These are phyloP conservation scores for Paralichthys olivaceus DNA, from an alignment of 2,113 vertebrate genomes.

Conservation along the genomic window DNA sequence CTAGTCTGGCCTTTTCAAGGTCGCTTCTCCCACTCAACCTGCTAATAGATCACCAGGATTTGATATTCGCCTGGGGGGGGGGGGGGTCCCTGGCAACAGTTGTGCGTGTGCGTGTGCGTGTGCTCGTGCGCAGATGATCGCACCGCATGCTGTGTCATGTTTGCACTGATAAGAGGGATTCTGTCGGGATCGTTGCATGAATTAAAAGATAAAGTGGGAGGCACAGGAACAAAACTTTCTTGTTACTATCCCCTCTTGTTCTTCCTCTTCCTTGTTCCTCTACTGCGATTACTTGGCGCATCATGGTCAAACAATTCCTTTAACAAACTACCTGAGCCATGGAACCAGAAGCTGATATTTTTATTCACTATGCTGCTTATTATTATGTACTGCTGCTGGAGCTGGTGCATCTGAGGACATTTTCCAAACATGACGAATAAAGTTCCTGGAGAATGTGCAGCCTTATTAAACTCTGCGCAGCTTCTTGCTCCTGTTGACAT, in stretches of 20 bases:
- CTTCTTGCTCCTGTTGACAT: slow-evolving; percentile 36
- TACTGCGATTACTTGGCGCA: slow-evolving; percentile 33
- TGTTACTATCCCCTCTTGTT: background rate
- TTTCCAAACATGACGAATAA: slow-evolving; percentile 19
- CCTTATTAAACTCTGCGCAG: slow-evolving; percentile 43
- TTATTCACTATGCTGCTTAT: slow-evolving; percentile 50
- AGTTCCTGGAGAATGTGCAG: slow-evolving; percentile 42
- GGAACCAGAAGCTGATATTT: slow-evolving; percentile 49
- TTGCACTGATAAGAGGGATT: slow-evolving; percentile 23
- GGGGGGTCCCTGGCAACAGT: background rate
- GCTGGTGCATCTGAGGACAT: slow-evolving; percentile 40
- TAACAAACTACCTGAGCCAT: slow-evolving; percentile 42
- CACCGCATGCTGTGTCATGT: background rate
- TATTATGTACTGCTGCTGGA: slow-evolving; percentile 28
- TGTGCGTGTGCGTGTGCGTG: slow-evolving; percentile 2
- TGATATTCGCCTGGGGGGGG: slow-evolving; percentile 60
- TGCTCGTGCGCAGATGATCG: background rate
- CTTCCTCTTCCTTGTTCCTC: background rate
- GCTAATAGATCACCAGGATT: slow-evolving; percentile 67
- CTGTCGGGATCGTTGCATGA: slow-evolving; percentile 6
- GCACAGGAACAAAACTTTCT: slow-evolving; percentile 18
- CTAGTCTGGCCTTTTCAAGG: slow-evolving; percentile 75
- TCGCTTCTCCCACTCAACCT: slow-evolving; percentile 64
- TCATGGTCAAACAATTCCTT: slow-evolving; percentile 45
- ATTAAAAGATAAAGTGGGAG: slow-evolving; percentile 1